Evolutionary conservation across 2,888 invertebrate genomes (phyloP), one percentile per base, ranked within the genome.

Genomic region (Cinara cedri): DNA sequence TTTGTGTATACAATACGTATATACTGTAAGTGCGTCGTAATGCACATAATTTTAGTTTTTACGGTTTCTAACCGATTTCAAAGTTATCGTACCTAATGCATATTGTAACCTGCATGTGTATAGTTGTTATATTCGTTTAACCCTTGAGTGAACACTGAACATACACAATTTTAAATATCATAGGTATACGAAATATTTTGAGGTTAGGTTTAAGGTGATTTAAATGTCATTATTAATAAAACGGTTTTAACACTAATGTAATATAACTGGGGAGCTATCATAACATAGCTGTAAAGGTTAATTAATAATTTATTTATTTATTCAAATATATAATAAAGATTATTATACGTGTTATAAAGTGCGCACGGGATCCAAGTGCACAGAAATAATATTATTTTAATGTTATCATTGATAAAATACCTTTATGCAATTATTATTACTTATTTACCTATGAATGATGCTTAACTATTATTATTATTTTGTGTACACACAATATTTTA

Each of bases 251-350:
- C 19, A 21, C 9, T 14, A 55, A 71, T 13, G 24, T 21, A 24
- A 55, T 55, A 49, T n/a, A n/a, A 54, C 34, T 24, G 42, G 21
- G 34, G 42, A 34, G n/a, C n/a, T n/a, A 34, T 46, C 21, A 10
- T 46, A 65, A 19, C n/a, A n/a, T n/a, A n/a, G n/a, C n/a, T n/a
- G 26, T 14, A 54, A 54, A 70, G 54, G 54, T 54, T 54, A 70
- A 70, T 70, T 70, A 70, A 55, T 70, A 70, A 51, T 70, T 51
- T 51, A 68, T 19, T 42, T 54, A 54, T 70, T 70, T 16, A 44
- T 21, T 55, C 21, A 9, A 13, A 13, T 10, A 46, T 24, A 55
- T 71, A 71, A 55, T 21, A 21, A 55, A 6, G 11, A 63, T 13
- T 21, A 6, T 19, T 2, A 46, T 10, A 42, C 6, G 6, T 68